Base-by-base conservation (phyloP, 2,888 invertebrate genomes). In the Lacanobia wlatinum region DNA sequence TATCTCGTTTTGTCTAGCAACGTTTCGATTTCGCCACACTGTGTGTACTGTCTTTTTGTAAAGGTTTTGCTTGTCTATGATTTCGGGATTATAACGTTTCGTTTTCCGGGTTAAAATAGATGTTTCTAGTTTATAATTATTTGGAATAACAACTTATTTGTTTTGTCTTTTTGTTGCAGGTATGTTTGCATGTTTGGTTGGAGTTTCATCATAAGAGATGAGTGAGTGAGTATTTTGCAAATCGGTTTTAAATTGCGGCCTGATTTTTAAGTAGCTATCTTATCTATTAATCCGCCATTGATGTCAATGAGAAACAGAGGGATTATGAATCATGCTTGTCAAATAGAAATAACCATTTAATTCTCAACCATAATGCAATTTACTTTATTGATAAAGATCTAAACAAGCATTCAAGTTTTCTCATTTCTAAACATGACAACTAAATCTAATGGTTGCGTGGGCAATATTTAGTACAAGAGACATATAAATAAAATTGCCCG, bases 1-100 rank as follows among this genome's bases (percentile, higher is more conserved):
- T 90, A 83, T 90, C 87, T 90, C 84, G 85, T 88, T 90, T 90
- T 89, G 90, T 88, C 84, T 84, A 63, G 77, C 83, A 82, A 85
- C 84, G 86, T 87, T 91, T 88, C 87, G 90, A 90, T 91, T 89
- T 89, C 84, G 83, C 84, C 84, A 81, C 87, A 87, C 84, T 89
- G 86, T 86, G 85, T 71, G 75, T 43, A 43, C 85, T 87, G 80
- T 87, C 83, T 86, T 86, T 86, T 86, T 88, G 75, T 83, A 58
- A 65, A 73, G 74, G 73, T 48, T 28, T 74, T 78, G 70, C 61
- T 76, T 69, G 72, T 82, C 70, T 73, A 68, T 76, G 80, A 80
- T 81, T 80, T 82, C 34, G 76, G 78, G 76, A 79, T 87, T 81
- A 83, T 77, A 63, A 50, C 23, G 70, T 69, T 70, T 56, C 74